Base-by-base conservation (phyloP, 2,113 vertebrate species). In the Oryzias melastigma region DNA sequence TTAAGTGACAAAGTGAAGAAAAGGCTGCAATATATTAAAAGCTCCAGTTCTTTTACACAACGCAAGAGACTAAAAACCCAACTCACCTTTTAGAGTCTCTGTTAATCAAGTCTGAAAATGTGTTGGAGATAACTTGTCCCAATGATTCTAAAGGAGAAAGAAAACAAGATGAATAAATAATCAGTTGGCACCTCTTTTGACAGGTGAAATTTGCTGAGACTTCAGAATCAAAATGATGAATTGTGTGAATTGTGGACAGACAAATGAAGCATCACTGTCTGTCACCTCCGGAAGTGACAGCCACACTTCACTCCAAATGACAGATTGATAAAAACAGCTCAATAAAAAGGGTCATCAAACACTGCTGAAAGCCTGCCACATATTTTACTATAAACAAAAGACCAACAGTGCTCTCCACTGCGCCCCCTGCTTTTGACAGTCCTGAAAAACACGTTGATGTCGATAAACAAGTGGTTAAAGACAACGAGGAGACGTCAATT, bases 101-200 rank as follows among this genome's bases (percentile, higher is more conserved):
- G 82, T 85, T 89, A 89, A 91, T 93, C 91, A 92, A 90, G 92
- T 93, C 72, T 91, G 92, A 65, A 82, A 85, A 87, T 88, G 81
- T 63, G 90, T 90, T 75, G 87, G 89, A 49, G 91, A 90, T 85
- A 89, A 62, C 59, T 85, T 90, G 80, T 91, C 88, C 89, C 90
- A 88, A 87, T 81, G 86, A 85, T 83, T 92, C 92, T 93, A 82
- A 8, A 90, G 85, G 65, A 72, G 55, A 62, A 44, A 58, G 27
- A 41, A 5, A 29, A 51, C 42, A 45, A 58, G 4, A 35, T 18
- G 44, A 66, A 55, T 48, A 2, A 24, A 58, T 51, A 61, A 25
- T 56, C 10, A 52, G 52, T 51, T 51, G 18, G 13, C 47, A 4
- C 40, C 1, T 14, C 7, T 0, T 15, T 7, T 46, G 17, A 57